Evolutionary conservation across 2,113 vertebrate species (phyloP).

Genomic region (Heloderma charlesbogerti): DNA sequence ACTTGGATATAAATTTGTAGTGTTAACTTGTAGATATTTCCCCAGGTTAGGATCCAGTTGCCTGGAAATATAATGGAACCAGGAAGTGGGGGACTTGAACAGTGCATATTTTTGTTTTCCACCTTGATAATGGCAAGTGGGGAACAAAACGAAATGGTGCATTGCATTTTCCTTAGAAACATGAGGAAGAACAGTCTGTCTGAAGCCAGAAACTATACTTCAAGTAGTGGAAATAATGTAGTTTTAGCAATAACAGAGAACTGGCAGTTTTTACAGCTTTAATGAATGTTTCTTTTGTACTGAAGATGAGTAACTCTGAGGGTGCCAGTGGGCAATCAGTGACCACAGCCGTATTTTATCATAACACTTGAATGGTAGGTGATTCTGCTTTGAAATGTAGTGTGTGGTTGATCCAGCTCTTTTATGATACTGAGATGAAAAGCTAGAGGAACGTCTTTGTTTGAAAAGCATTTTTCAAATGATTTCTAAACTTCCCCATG

Average conservation of each 20-base stretch:
- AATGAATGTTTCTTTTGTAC: constrained; percentile 25
- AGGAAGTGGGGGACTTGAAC: not conserved
- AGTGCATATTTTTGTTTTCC: not conserved
- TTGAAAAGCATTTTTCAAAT: constrained; percentile 25
- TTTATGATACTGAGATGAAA: constrained; percentile 24
- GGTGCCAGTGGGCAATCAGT: constrained; percentile 33
- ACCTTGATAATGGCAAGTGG: not conserved
- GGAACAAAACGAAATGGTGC: not conserved
- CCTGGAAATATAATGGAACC: not conserved
- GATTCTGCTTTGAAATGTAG: constrained; percentile 1
- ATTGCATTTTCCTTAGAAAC: not conserved
- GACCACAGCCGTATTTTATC: constrained; percentile 24
- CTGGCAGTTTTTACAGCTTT: constrained; percentile 26
- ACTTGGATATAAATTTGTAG: not conserved
- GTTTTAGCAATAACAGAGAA: not conserved
- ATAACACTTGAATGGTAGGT: constrained; percentile 34
- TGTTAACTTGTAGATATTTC: not conserved
- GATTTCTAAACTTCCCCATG: constrained; percentile 8
- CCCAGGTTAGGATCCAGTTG: not conserved
- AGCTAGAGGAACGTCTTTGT: constrained; percentile 20
- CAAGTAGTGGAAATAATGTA: not conserved
- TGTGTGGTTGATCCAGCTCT: not conserved
- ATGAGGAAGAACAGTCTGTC: not conserved
- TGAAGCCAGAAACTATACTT: not conserved
- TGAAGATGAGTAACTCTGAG: constrained; percentile 33